Conservation (phyloP, 2,113 vertebrate genomes). For the Tragelaphus strepsiceros region DNA sequence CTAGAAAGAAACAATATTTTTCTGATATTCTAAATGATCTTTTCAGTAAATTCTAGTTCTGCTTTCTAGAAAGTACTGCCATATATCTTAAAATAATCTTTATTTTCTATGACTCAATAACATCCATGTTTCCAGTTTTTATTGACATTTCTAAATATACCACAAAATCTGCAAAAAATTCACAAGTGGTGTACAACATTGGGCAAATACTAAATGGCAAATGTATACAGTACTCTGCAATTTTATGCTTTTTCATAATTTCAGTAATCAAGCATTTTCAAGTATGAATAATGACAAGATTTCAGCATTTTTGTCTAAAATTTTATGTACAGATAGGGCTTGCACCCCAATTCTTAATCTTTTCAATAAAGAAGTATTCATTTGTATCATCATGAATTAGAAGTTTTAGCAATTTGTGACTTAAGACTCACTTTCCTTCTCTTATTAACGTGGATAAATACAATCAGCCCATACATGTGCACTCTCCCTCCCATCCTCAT, state of each 20-base stretch:
- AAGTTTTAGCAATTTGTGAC: not conserved
- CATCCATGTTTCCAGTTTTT: not conserved
- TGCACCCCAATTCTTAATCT: not conserved
- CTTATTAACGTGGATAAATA: not conserved
- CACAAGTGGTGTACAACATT: not conserved
- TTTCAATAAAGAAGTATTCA: not conserved
- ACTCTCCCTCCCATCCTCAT: not conserved
- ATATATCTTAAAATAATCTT: not conserved
- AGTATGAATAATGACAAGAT: not conserved
- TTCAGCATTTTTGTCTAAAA: not conserved
- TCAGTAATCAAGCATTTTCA: not conserved
- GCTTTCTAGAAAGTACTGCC: not conserved
- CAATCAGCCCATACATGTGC: not conserved
- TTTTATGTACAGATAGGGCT: not conserved
- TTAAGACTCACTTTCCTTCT: not conserved
- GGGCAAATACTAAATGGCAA: not conserved
- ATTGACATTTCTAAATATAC: not conserved
- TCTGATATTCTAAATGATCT: not conserved
- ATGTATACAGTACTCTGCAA: not conserved
- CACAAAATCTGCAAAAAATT: not conserved
- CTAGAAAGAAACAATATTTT: not conserved
- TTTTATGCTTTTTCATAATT: not conserved
- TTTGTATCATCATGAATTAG: not conserved
- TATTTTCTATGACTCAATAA: not conserved
- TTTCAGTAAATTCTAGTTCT: not conserved